Base-by-base conservation (phyloP, 1,140 invertebrate species). In the Chrysomallon squamiferum region DNA sequence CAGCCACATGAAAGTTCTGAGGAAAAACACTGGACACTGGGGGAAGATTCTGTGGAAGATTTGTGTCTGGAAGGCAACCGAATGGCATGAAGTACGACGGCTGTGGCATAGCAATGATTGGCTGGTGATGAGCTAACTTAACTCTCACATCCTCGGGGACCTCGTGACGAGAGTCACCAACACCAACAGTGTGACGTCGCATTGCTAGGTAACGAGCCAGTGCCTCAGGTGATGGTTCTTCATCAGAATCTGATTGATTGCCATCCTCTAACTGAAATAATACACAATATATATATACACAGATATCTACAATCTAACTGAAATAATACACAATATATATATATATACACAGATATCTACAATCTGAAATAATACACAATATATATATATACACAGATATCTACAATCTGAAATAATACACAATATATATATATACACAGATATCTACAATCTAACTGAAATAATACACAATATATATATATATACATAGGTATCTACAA, bases 131-230 rank as follows among this genome's bases (percentile, higher is more conserved):
- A 54, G 76, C 82, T 62, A 83, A 78, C 75, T 80, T 82, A 43
- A 77, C 70, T 49, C 79, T 76, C 3, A 76, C 67, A 62, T 87
- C 84, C 75, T 86, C 82, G 77, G 92, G 73, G 29, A 78, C 75
- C 68, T 93, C 91, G 76, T 93, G 92, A 1, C 91, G 88, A 52
- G 92, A 90, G 87, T 96, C 93, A 6, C 94, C 94, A 7, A 95
- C 95, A 3, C 95, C 95, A 18, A 97, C 94, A 0, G 95, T 97
- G 81, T 97, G 95, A 57, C 95, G 88, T 62, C 95, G 87, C 52
- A 92, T 90, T 1, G 89, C 87, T 62, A 86, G 80, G 70, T 87
- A 87, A 7, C 83, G 69, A 4, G 80, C 82, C 32, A 85, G 59
- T 5, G 84, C 84, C 64, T 85, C 84, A 0, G 83, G 83, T 9